phyloP scores from a whole-genome alignment of 1,140 invertebrate species.

The Chrysomallon squamiferum region DNA sequence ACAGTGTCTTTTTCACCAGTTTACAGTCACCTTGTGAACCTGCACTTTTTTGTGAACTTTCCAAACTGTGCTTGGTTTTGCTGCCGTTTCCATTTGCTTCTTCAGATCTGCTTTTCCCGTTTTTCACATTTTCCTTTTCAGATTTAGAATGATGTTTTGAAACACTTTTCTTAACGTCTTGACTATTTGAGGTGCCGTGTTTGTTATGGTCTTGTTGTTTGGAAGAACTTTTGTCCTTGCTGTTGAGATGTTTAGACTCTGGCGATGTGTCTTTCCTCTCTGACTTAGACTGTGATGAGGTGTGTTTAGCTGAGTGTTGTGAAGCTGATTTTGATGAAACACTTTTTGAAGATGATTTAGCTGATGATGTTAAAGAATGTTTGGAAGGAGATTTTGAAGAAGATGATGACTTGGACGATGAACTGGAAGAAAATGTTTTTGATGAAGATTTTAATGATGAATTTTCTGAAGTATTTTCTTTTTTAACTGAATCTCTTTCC shows the following conservation, averaged over 20 bases:
- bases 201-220: too few relatives aligned
- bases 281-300: background rate
- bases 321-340: background rate
- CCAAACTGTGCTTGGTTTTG: constrained; percentile 14
- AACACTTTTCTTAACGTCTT: background rate
- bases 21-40: background rate
- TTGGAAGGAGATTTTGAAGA: background rate
- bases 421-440: background rate
- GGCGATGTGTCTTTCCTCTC: too few relatives aligned
- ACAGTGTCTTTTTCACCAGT: constrained; percentile 17
- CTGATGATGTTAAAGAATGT: background rate
- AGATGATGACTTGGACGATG: background rate
- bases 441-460: constrained; percentile 9
- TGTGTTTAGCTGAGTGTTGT: background rate
- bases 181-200: background rate
- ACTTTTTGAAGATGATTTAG: background rate
- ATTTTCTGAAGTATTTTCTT: background rate
- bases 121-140: background rate
- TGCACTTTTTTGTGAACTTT: constrained; percentile 7
- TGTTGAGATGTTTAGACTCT: too few relatives aligned
- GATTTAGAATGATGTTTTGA: constrained; percentile 6
- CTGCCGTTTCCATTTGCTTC: constrained; percentile 3
- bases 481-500: background rate
- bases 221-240: too few relatives aligned
- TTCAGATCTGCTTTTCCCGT: background rate